Evolutionary conservation across 2,797 vertebrate genomes (phyloP).

Genomic region (Sciaenops ocellatus): DNA sequence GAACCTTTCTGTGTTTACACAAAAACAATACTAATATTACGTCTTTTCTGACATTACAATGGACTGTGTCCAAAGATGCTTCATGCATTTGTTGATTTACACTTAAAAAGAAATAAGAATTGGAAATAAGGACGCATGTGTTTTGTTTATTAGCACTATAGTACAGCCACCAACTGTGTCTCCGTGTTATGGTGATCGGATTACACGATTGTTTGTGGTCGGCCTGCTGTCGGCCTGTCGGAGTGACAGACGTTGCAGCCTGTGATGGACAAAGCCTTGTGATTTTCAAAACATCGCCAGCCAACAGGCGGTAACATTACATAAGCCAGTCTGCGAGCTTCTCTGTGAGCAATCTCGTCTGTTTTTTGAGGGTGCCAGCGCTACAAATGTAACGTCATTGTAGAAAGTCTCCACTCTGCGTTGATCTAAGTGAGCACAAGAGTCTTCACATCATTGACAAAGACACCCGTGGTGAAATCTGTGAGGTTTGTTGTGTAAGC

Average conservation of each 20-base stretch:
- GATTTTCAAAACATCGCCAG: slow-evolving; percentile 1
- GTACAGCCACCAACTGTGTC: not conserved
- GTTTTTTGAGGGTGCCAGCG: not conserved
- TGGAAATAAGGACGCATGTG: not conserved
- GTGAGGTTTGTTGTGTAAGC: slow-evolving; percentile 27
- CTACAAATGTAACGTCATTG: not conserved
- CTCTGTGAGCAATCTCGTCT: slow-evolving; percentile 2
- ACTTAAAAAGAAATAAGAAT: not conserved
- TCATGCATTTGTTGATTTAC: not conserved
- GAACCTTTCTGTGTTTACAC: not conserved
- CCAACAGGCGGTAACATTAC: slow-evolving; percentile 11
- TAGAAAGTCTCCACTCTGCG: not conserved
- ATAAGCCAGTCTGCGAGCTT: not conserved
- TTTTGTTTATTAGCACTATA: not conserved
- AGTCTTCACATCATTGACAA: slow-evolving; percentile 6
- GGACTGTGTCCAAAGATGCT: too few species aligned
- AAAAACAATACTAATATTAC: too few species aligned
- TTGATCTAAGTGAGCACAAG: slow-evolving; percentile 15
- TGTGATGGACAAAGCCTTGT: slow-evolving; percentile 3
- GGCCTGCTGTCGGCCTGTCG: slow-evolving; percentile 11
- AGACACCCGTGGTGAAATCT: slow-evolving; percentile 24
- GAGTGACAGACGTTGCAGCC: slow-evolving; percentile 12
- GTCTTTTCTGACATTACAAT: too few species aligned
- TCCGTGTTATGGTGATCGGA: not conserved
- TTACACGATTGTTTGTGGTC: slow-evolving; percentile 5